Evolutionary conservation across 2,797 vertebrate genomes (phyloP), one percentile per base, ranked within the genome.

Genomic region (Manis pentadactyla): DNA sequence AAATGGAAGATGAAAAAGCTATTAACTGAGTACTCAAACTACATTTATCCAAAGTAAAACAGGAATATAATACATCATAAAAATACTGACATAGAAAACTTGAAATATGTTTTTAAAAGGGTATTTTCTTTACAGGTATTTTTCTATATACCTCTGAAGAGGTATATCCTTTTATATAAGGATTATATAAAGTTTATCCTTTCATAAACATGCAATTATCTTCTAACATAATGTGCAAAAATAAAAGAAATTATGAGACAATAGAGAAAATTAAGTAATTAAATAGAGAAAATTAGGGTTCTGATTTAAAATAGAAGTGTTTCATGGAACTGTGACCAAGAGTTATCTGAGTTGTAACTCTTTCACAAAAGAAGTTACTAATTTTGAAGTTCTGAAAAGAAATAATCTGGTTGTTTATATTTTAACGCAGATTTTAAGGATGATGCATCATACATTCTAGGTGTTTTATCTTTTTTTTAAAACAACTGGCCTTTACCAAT

Each of bases 361-460:
- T 68, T 71, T 87, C 31, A 19, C 37, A 21, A 94, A 93, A 57
- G 88, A 85, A n/a, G 18, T 71, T 74, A 61, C 25, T 64, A 79
- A 87, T 81, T 85, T 74, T 91, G 25, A 96, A 75, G 29, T 86
- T 88, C 63, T 68, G 11, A 89, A 92, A n/a, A 61, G 27, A 87
- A 90, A 66, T 66, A 96, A 79, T 53, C n/a, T 37, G 23, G 34
- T 73, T 93, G 5, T 75, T 90, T 88, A 93, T 87, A 66, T 78
- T 93, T 96, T 91, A 94, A 71, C 68, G 15, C 3, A 63, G n/a
- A 93, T 51, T 77, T 93, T 85, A 83, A 69, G 37, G 18, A 79
- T 64, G 14, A 75, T 2, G 9, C 5, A 6, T 49, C 15, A 75
- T 25, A 75, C 0, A 83, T 59, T 83, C 89, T n/a, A 90, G 29